Base-by-base conservation (phyloP, 2,888 invertebrate species). In the Rhagium mordax region DNA sequence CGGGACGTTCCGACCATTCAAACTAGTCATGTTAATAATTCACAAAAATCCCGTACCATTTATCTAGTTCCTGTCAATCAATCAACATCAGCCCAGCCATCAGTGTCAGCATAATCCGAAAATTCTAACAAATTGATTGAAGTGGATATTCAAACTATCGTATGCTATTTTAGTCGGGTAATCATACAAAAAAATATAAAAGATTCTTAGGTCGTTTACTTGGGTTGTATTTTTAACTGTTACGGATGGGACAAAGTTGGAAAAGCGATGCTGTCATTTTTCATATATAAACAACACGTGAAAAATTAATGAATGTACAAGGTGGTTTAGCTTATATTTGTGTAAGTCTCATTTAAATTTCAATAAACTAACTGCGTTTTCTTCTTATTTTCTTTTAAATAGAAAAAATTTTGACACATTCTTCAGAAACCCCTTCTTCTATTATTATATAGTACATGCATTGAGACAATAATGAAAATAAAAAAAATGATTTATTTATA, bases 101-200 rank as follows among this genome's bases (percentile, higher is more conserved):
- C 65, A 53, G 53, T 53, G 53, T 33, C 53, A 29, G 65, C 53
- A 13, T 65, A 65, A 65, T 65, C 51, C 65, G 29, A 65, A 65
- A 65, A 65, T 65, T 51, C 65, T 65, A 65, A 65, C 65, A 65
- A 51, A 65, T 65, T 65, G 65, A 65, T 65, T 65, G 65, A 49
- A 65, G 62, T 49, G 62, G 48, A 24, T 64, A 64, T 49, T 64
- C 62, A 49, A 49, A 48, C 62, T 48, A 64, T 47, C 49, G 49
- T 59, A 59, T 20, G 3, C 57, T 59, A 29, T 59, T 27, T 59
- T 29, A 16, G 55, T 24, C 55, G n/a, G 55, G 10, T 55, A 55
- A 21, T 55, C 55, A 24, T 24, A 24, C 24, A 24, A 24, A 55
- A 53, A 55, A 55, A 55, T 20, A 55, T 16, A 51, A 51, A 51